phyloP scores from a whole-genome alignment of 2,797 vertebrate species.

The Otolemur crassicaudatus region DNA sequence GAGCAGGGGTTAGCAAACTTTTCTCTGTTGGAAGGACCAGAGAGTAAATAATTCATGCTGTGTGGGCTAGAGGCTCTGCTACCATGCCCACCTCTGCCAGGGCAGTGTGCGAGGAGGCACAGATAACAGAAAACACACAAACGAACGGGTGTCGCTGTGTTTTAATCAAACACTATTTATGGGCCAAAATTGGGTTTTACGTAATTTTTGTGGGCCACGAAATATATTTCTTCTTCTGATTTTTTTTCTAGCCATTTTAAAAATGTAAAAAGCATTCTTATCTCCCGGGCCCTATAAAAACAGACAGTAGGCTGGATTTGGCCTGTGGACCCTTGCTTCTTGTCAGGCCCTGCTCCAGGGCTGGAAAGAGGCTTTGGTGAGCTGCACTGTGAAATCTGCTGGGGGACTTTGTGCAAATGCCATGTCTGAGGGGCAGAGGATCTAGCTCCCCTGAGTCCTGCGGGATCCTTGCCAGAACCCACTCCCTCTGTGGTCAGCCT shows the following conservation, averaged over 20 bases:
- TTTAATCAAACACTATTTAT: background rate
- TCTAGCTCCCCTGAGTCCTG: background rate
- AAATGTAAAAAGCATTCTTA: background rate
- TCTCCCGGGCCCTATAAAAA: background rate
- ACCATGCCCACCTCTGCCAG: background rate
- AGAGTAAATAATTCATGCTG: slow-evolving; percentile 2
- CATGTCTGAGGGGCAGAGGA: background rate
- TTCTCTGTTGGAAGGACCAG: background rate
- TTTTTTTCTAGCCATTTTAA: background rate
- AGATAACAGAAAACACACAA: background rate
- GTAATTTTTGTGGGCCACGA: background rate
- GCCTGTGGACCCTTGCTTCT: background rate
- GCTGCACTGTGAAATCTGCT: background rate
- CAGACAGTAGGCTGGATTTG: background rate
- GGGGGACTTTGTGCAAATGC: slow-evolving; percentile 18
- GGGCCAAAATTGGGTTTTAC: background rate
- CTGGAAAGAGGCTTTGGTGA: background rate
- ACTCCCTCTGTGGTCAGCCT: background rate
- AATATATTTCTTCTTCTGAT: background rate
- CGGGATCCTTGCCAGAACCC: background rate
- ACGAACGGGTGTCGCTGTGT: background rate
- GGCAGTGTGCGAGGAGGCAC: background rate
- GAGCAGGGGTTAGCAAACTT: background rate
- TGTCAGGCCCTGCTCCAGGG: background rate
- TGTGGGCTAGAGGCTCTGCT: background rate